phyloP scores from a whole-genome alignment of 2,888 invertebrate species.

The Acleris laterana region DNA sequence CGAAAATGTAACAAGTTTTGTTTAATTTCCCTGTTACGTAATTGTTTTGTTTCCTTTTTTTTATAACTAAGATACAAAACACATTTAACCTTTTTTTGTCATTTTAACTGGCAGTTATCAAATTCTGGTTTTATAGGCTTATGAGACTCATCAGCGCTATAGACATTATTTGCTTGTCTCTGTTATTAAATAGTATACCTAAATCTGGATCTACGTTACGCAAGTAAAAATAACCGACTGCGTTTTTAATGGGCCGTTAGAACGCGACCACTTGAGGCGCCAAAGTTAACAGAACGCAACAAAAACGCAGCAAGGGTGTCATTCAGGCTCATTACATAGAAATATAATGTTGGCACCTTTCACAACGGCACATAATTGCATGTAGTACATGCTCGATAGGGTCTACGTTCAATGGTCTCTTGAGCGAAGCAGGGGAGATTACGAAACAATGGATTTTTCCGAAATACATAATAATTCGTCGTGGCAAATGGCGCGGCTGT shows the following conservation, averaged over 20 bases:
- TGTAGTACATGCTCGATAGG: slow-evolving; percentile 55
- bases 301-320: slow-evolving; percentile 43
- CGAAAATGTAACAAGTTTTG: no score
- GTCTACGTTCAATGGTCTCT: slow-evolving; percentile 62
- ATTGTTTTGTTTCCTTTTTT: no score
- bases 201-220: background rate
- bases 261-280: slow-evolving; percentile 27
- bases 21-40: no score
- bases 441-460: slow-evolving; percentile 82
- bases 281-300: slow-evolving; percentile 26
- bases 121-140: no score
- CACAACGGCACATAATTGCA: slow-evolving; percentile 48
- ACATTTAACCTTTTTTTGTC: no score
- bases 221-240: slow-evolving; percentile 1
- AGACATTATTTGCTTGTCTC: no score
- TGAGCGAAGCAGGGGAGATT: slow-evolving; percentile 74
- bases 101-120: no score
- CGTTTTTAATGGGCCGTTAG: slow-evolving; percentile 27
- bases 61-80: no score
- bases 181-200: no score
- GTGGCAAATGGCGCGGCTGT: slow-evolving; percentile 78
- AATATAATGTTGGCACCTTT: slow-evolving; percentile 67
- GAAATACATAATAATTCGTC: slow-evolving; percentile 82
- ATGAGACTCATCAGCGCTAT: background rate
- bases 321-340: slow-evolving; percentile 65